Conservation (phyloP, 1,140 invertebrate species). For the Eulimnadia texana region DNA sequence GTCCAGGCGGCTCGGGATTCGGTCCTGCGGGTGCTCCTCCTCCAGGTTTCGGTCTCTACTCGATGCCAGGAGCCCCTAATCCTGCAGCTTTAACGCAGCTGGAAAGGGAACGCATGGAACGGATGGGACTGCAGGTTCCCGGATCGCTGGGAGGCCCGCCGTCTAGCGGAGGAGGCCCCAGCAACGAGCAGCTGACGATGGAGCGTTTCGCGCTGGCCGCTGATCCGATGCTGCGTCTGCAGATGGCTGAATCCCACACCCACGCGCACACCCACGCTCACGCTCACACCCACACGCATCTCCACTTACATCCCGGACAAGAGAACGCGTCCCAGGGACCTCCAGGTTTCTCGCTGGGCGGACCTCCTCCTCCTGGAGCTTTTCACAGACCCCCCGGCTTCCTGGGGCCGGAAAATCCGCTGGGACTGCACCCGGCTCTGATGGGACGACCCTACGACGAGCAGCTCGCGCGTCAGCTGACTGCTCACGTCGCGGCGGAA, state of each 20-base stretch:
- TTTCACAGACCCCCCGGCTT: constrained; percentile 40
- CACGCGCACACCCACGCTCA: no score
- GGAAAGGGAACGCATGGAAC: constrained; percentile 70
- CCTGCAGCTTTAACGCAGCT: constrained; percentile 51
- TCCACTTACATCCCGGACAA: constrained; percentile 65
- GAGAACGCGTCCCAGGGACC: constrained; percentile 48
- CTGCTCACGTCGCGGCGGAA: constrained; percentile 56
- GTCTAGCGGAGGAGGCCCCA: constrained; percentile 19
- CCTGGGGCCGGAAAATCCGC: constrained; percentile 37
- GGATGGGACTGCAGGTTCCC: constrained; percentile 41
- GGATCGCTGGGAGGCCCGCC: constrained; percentile 12
- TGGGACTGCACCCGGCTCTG: constrained; percentile 48
- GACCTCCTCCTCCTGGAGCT: constrained; percentile 42
- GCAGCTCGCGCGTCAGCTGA: constrained; percentile 48
- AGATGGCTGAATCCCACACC: constrained; percentile 68
- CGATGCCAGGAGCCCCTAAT: constrained; percentile 27
- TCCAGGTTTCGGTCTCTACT: constrained; percentile 32
- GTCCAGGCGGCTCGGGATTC: no score
- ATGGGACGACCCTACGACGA: constrained; percentile 60
- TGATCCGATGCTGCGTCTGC: constrained; percentile 59
- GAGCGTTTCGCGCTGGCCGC: constrained; percentile 43
- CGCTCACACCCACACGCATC: constrained; percentile 58
- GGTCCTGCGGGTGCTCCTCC: constrained; percentile 30
- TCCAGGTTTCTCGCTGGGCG: constrained; percentile 43
- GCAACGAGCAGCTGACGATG: constrained; percentile 25